Base-by-base conservation (phyloP, 1,140 invertebrate species). In the Octopus sinensis region DNA sequence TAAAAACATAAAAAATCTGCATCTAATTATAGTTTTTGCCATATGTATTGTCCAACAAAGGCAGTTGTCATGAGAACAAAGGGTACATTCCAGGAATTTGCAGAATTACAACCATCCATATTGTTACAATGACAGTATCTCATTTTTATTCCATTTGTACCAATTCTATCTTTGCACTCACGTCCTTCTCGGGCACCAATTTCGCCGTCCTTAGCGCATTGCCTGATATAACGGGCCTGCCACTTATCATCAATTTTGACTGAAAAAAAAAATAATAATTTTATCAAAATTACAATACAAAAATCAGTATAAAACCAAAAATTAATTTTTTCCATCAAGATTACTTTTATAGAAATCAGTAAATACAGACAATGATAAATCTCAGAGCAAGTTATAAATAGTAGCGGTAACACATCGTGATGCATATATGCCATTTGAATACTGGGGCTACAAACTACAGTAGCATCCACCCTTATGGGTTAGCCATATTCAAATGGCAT, bases 41-140 rank as follows among this genome's bases (percentile, higher is more conserved):
- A 77, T 12, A 77, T 53, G 7, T 52, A 53, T 17, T 77, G 76
- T 17, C 76, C 76, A 43, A 23, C 9, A 51, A 79, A 56, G 17
- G 56, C 10, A 3, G n/a, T 23, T 4, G 54, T 30, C 54, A 56
- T 54, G 62, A 79, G 54, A 51, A 68, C 17, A 43, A 79, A n/a
- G 62, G 79, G 62, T 13, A 68, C 23, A 43, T 79, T 79, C 79
- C 79, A 56, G 43, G 54, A 23, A 30, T 68, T 77, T 53, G 85
- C 81, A 12, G 73, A 51, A 79, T 91, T 91, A 82, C 90, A 91
- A 52, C 90, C 90, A 82, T 91, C 88, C 82, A 90, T 89, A 84
- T 90, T 90, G 83, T 90, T 84, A 83, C 90, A 91, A 81, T 90
- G 89, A 82, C 90, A 91, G 80, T 90, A 88, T 52, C 88, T 83